Conservation (phyloP, 2,113 vertebrate species). For the Prinia subflava region DNA sequence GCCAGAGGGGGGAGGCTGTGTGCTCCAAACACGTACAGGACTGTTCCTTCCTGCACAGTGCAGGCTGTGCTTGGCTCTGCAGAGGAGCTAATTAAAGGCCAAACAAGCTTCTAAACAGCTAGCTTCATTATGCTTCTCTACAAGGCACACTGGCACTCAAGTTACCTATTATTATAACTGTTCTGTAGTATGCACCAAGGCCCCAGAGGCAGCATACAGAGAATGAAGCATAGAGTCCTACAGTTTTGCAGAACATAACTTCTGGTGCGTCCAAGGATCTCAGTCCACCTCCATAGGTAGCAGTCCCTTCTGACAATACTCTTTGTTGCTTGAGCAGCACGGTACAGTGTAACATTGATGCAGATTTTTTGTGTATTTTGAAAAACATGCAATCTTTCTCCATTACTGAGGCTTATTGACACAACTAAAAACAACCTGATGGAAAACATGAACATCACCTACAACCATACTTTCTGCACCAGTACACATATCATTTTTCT, state of each 20-base stretch:
- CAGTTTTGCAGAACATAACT: neutral
- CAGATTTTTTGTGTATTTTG: neutral
- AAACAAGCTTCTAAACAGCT: neutral
- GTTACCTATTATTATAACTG: neutral
- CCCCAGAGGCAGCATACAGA: neutral
- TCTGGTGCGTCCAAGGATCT: neutral
- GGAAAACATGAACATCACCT: neutral
- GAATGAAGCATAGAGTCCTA: neutral
- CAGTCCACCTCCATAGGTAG: neutral
- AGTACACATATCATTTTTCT: neutral
- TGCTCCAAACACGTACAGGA: rapidly evolving
- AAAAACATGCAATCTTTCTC: neutral
- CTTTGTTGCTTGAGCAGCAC: neutral
- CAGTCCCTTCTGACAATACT: neutral
- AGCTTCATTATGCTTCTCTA: neutral
- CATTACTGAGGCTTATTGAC: neutral
- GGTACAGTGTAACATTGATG: neutral
- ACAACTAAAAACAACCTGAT: neutral
- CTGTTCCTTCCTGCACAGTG: neutral
- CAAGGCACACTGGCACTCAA: neutral
- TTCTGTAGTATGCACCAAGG: neutral
- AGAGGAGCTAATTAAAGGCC: neutral
- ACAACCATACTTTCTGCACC: neutral
- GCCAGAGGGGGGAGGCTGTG: no score
- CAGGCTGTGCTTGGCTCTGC: neutral